Base-by-base conservation (phyloP, 2,113 vertebrate species). In the Mionectes macconnelli region DNA sequence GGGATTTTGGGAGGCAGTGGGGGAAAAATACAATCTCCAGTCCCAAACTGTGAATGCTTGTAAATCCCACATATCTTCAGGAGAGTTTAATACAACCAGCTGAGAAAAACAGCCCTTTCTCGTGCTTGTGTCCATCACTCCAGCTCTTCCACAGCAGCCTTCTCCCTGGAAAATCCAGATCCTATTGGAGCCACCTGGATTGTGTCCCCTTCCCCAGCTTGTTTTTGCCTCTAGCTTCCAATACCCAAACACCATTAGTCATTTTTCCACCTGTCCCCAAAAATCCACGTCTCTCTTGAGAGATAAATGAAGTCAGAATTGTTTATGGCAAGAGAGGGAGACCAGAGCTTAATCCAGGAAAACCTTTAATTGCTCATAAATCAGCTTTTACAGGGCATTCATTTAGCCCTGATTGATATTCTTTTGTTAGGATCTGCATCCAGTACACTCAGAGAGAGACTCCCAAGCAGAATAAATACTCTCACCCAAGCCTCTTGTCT, bases 351-450 rank as follows among this genome's bases (percentile, higher is more conserved):
- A 93, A 95, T 93, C 59, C 88, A 84, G 83, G 30, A 63, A 70
- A 92, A 86, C 30, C 63, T 78, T 88, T 86, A 83, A 92, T 80
- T 90, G 72, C 56, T 74, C 85, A 86, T 90, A 84, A 90, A 93
- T 94, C 83, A 92, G 76, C n/a, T 72, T 95, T 88, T 75, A 70
- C 66, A 40, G 60, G 39, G 85, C 56, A 37, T 80, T 88, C 31
- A 6, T 79, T 88, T 88, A 89, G 76, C 28, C 44, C 37, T 90
- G 79, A 94, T 39, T 81, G 83, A 93, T 89, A 88, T 56, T 86
- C 88, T 86, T 95, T 92, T 93, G 92, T 93, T 93, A 68, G 69
- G 40, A 44, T 90, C 57, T 84, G 75, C 60, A 90, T 88, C 76
- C 88, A 89, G 79, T 49, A n/a, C 2, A 2, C 69, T 90, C 30